Percentiles rank a stretch among this genome's conserved stretches.
Conservation (phyloP, 2,888 invertebrate species). For the Agrochola lychnidis region DNA sequence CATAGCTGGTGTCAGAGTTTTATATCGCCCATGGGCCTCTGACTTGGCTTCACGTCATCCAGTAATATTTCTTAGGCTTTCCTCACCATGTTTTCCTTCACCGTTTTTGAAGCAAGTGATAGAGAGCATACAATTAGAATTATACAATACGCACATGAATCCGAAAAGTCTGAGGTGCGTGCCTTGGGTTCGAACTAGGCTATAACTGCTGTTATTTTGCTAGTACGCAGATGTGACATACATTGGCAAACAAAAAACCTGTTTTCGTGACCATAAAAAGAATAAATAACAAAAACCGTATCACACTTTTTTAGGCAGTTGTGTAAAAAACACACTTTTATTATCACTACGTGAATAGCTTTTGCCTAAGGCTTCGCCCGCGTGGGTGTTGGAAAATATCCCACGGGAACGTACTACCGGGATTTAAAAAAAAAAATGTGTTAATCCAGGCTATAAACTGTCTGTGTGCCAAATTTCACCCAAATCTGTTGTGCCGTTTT, state of each 20-base stretch:
- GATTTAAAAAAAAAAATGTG: too few relatives aligned
- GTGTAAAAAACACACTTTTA: slow-evolving; percentile 5
- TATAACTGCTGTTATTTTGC: neutral
- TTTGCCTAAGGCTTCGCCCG: neutral
- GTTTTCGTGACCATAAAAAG: neutral
- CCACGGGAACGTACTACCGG: too few relatives aligned
- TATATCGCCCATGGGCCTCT: too few relatives aligned
- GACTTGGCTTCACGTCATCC: too few relatives aligned
- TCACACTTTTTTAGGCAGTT: neutral
- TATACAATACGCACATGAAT: too few relatives aligned
- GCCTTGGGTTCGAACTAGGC: too few relatives aligned
- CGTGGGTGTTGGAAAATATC: neutral
- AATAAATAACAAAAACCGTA: neutral
- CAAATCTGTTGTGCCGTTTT: neutral
- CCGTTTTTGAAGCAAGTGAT: too few relatives aligned
- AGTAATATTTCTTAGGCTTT: too few relatives aligned
- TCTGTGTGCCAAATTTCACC: neutral
- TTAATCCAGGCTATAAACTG: neutral
- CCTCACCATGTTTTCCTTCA: too few relatives aligned
- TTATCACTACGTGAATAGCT: neutral
- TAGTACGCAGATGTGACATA: neutral
- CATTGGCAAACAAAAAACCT: neutral
- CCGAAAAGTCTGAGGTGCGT: too few relatives aligned
- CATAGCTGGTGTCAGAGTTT: too few relatives aligned
- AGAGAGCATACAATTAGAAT: too few relatives aligned